Base-by-base conservation (phyloP, 1,140 invertebrate genomes). In the Macrocentrus cingulum region DNA sequence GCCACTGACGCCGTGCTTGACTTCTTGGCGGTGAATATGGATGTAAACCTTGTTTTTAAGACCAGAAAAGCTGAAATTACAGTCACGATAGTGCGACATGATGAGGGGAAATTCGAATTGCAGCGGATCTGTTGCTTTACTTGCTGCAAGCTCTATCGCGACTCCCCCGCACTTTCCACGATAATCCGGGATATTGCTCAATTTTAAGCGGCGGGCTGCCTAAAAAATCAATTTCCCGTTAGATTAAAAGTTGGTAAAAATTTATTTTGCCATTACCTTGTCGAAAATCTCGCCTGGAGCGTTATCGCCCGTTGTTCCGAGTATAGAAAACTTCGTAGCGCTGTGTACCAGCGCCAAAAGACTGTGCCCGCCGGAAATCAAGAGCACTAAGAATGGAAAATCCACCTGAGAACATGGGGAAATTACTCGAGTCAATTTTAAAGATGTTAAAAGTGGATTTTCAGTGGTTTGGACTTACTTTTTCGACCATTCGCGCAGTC, bases 311-410 rank as follows among this genome's bases (percentile, higher is more conserved):
- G 83, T 85, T 61, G 87, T 77, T 3, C 95, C 95, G 8, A 98
- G 80, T 34, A 94, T 74, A 8, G 87, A 75, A 81, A 95, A 95
- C 34, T 91, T 82, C 58, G 91, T 82, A 15, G 94, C 82, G 70
- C 82, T 83, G 70, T 88, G 81, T 1, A 88, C 94, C 13, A 97
- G 67, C 34, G 88, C 86, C 52, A 98, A 69, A 44, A 97, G 80
- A 79, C 91, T 91, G 72, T 99, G 94, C 6, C 95, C 95, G 53
- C 94, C 94, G 69, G 95, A 98, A 58, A 95, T 88, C 2, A 99
- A 79, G 7, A 98, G 75, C 18, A 91, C 88, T 42, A 98, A 76
- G 81, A 91, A 98, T 44, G 97, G 97, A 83, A 94, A 98, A 48
- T 88, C 75, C 42, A 98, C 80, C 84, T 87, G 65, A 48, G 67